Percentiles rank a stretch among this genome's conserved stretches.
Evolutionary conservation across 1,140 invertebrate genomes (phyloP).

Genomic region (Nasonia giraulti): DNA sequence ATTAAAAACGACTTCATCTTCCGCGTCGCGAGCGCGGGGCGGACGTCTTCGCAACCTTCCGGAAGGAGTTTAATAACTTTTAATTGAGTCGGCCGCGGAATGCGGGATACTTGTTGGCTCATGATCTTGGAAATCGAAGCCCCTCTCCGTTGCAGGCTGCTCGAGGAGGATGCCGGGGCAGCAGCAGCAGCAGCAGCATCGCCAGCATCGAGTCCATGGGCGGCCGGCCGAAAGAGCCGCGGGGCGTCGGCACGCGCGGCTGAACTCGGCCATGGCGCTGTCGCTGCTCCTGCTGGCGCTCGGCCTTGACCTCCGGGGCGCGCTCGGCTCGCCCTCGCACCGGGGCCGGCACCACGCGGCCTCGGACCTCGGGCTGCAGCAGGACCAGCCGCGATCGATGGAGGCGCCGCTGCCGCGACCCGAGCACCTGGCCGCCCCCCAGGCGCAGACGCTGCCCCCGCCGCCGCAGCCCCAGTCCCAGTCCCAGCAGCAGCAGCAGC

Average conservation of each 20-base stretch:
- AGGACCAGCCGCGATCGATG: conserved; percentile 54
- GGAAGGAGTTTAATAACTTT: too few species aligned
- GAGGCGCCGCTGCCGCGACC: conserved; percentile 54
- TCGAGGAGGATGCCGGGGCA: conserved; percentile 31
- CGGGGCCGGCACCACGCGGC: conserved; percentile 69
- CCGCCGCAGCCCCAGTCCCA: conserved; percentile 54
- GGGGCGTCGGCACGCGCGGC: not conserved
- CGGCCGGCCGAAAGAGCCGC: not conserved
- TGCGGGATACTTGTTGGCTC: too few species aligned
- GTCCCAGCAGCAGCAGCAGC: conserved; percentile 58
- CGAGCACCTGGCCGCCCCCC: conserved; percentile 43
- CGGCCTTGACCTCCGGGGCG: conserved; percentile 57
- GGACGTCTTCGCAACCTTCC: too few species aligned
- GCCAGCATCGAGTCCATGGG: too few species aligned
- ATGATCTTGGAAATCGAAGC: too few species aligned
- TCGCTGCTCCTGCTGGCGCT: conserved; percentile 62
- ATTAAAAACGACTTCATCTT: too few species aligned
- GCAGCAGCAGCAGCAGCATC: conserved; percentile 26
- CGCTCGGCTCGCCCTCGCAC: conserved; percentile 64
- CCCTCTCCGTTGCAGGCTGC: conserved; percentile 7
- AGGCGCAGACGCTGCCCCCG: conserved; percentile 42
- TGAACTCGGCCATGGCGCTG: conserved; percentile 40
- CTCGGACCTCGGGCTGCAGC: conserved; percentile 58
- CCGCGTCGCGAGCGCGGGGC: too few species aligned
- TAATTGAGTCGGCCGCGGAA: too few species aligned